Base-by-base conservation (phyloP, 1,140 invertebrate genomes). In the Papilio helenus region DNA sequence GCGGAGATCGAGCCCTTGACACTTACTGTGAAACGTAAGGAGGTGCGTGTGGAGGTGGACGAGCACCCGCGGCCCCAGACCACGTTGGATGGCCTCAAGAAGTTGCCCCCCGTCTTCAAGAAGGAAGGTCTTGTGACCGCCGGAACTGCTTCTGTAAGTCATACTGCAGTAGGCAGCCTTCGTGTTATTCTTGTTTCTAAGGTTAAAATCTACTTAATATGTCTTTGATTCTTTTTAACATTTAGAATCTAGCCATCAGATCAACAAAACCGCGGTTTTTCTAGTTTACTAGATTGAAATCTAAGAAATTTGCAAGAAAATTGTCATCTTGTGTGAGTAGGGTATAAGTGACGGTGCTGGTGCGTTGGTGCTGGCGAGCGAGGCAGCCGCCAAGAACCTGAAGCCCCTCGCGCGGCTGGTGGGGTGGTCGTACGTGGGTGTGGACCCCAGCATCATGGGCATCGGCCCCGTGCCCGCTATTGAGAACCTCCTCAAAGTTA, bases 301-400 rank as follows among this genome's bases (percentile, higher is more conserved):
- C 29, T 29, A 39, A 39, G 3, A 39, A 39, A 8, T 8, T 8
- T 8, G 5, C 7, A 39, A 39, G 34, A 39, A n/a, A 39, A 39
- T 39, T 39, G 34, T 39, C 34, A 39, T 39, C 34, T 0, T 39
- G 7, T 29, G 29, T 39, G 34, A 39, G 4, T 68, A 91, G 92
- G 99, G 99, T 85, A 97, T 99, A 83, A 98, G 97, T 93, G 99
- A 99, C 95, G 99, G 99, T 51, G 99, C 99, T n/a, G 98, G 97
- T 34, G 97, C 98, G 79, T 94, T 99, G 4, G 95, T 99, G 29
- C 90, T 99, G 71, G 98, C 98, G 26, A 98, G 96, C 87, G 99
- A 99, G 94, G 97, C 97, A 85, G 98, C 98, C n/a, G 95, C 98
- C 0, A 97, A 98, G 88, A 97, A 96, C 83, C 95, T 99, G 5